phyloP scores from a whole-genome alignment of 2,797 vertebrate species.

The Huso huso region DNA sequence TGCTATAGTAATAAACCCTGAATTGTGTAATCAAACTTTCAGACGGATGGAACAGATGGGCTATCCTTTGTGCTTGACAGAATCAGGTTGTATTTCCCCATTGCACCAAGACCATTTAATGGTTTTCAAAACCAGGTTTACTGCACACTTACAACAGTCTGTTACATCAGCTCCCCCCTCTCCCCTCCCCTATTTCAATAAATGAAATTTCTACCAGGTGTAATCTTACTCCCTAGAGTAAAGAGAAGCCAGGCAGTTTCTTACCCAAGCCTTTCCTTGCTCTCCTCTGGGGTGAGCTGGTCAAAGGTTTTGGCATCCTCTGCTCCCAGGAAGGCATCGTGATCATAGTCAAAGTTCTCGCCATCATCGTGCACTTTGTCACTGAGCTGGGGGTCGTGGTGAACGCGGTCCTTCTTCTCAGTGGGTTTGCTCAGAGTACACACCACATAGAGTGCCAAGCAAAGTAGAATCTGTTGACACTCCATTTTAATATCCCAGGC shows the following conservation, averaged over 20 bases:
- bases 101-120: no score
- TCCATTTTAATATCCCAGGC: slow-evolving; percentile 52
- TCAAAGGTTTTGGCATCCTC: slow-evolving; percentile 94
- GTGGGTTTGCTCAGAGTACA: slow-evolving; percentile 83
- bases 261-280: slow-evolving; percentile 90
- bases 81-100: no score
- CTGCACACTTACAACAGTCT: not conserved
- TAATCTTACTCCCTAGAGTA: not conserved
- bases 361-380: slow-evolving; percentile 76
- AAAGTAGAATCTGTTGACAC: slow-evolving; percentile 66
- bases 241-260: slow-evolving; percentile 12
- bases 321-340: slow-evolving; percentile 90
- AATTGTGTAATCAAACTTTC: no score
- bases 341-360: slow-evolving; percentile 92
- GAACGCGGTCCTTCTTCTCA: slow-evolving; percentile 86
- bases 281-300: slow-evolving; percentile 93
- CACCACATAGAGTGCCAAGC: slow-evolving; percentile 68
- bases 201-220: not conserved
- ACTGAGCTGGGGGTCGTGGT: slow-evolving; percentile 82
- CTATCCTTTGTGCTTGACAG: no score
- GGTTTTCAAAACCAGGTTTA: no score
- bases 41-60: no score
- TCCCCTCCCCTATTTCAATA: not conserved
- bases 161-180: not conserved
- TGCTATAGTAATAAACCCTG: no score